Base-by-base conservation (phyloP, 2,113 vertebrate genomes). In the Hylia prasina region DNA sequence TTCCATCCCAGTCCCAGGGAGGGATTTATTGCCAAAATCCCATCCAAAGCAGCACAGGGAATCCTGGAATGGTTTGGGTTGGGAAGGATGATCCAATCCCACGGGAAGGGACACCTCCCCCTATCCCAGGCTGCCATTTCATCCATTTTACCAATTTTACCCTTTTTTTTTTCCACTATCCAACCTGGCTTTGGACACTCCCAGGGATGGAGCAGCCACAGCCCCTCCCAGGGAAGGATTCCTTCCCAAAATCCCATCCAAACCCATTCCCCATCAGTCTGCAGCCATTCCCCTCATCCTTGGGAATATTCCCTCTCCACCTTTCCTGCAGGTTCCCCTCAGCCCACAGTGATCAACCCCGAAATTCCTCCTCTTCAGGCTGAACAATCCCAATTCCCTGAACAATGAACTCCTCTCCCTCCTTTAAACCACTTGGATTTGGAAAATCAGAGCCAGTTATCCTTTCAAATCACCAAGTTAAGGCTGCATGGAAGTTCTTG, bases 161-260 rank as follows among this genome's bases (percentile, higher is more conserved):
- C 53, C n/a, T n/a, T n/a, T 7, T 8, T 50, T 50, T 50, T 50
- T 27, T 35, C 10, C 44, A 15, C 12, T 15, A 9, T 77, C 53
- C 45, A 69, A 0, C 10, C 64, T 1, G 7, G 15, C 39, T 28
- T 53, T 0, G 73, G 56, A 1, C n/a, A 35, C 7, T 47, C 0
- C 23, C 73, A 78, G 39, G 19, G 33, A 13, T 31, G 30, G 5
- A 1, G 42, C 31, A 76, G 44, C 53, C 64, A 4, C 1, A 3
- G 6, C 14, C 9, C 47, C 17, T 47, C 68, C 7, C 27, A 64
- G 70, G 35, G 37, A 50, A 35, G 25, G 15, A 78, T n/a, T 54
- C 4, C 1, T 35, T 48, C 75, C 75, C 24, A 17, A 68, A 17
- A 63, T 30, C n/a, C 65, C 65, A 70, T 3, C 30, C 1, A 54